phyloP scores from a whole-genome alignment of 2,888 invertebrate species.

The Aphelenchoides bicaudatus region DNA sequence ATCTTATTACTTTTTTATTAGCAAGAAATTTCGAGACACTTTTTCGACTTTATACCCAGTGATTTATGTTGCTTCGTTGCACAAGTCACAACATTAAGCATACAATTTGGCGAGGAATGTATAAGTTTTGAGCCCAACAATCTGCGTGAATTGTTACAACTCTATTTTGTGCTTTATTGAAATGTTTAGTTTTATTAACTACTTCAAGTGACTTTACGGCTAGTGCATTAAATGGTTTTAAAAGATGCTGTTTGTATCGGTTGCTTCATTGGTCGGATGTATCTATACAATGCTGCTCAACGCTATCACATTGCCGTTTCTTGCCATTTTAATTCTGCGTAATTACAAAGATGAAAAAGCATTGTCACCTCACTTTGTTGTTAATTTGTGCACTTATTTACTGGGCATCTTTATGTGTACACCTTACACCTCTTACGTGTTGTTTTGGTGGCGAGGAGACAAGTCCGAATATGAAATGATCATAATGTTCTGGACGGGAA shows the following conservation, averaged over 20 bases:
- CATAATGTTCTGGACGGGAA: conserved; percentile 8
- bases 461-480: background rate
- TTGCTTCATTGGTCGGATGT: background rate
- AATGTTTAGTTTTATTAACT: too few relatives aligned
- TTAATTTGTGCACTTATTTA: conserved; percentile 7
- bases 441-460: background rate
- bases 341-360: background rate
- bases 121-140: too few relatives aligned
- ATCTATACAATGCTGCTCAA: conserved; percentile 8
- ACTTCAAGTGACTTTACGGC: too few relatives aligned
- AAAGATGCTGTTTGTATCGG: conserved; percentile 10
- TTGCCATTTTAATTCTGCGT: background rate
- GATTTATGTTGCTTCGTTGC: too few relatives aligned
- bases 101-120: too few relatives aligned
- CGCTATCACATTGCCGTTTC: background rate
- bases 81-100: too few relatives aligned
- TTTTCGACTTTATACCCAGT: too few relatives aligned
- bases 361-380: conserved; percentile 6
- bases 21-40: too few relatives aligned
- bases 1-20: too few relatives aligned
- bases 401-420: conserved; percentile 11
- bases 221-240: too few relatives aligned
- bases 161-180: too few relatives aligned
- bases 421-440: background rate
- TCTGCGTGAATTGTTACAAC: too few relatives aligned